Evolutionary conservation across 2,113 vertebrate species (phyloP), one percentile per base, ranked within the genome.

Genomic region (Pomatorhinus ruficollis): DNA sequence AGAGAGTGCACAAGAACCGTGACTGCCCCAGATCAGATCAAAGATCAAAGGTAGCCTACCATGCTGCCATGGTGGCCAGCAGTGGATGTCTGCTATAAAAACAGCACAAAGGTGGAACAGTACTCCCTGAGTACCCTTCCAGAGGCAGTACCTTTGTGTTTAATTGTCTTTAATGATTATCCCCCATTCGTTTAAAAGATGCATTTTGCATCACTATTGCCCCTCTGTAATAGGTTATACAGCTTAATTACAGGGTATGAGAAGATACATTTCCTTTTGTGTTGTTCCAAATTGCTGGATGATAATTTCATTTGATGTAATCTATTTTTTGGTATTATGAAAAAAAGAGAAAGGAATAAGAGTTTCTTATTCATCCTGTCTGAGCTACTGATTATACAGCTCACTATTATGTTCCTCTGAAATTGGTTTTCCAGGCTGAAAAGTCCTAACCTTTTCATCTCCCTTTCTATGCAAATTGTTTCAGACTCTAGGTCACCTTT

Each of bases 371-470:
- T 95, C 47, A 79, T 63, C 20, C 12, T 72, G 4, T 69, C 28
- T 64, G 11, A 74, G 49, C 22, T 88, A 19, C 49, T 61, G 35
- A 63, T 84, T 85, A 82, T 59, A 37, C 9, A 16, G 22, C 71
- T 95, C 39, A 39, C 30, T 87, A 11, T 81, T 42, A 39, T 23
- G 24, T 89, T 91, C 56, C 25, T 83, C 78, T 72, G 66, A 68
- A 90, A 50, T 42, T 92, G 33, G 25, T 83, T 92, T 94, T 88
- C 30, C 45, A 90, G 66, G 76, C n/a, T 86, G 89, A 94, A 72
- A 83, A 83, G 40, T 61, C 66, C 66, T 80, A 83, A 69, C 45
- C n/a, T 80, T 91, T 88, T 76, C 86, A 65, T 61, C 11, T 19
- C 37, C 35, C 27, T 89, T 74, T 94, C 12, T n/a, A 42, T 53